A percentile compares a stretch with the other conserved stretches of the same genome.
Conservation (phyloP, 1,140 invertebrate genomes). For the Tribolium madens region DNA sequence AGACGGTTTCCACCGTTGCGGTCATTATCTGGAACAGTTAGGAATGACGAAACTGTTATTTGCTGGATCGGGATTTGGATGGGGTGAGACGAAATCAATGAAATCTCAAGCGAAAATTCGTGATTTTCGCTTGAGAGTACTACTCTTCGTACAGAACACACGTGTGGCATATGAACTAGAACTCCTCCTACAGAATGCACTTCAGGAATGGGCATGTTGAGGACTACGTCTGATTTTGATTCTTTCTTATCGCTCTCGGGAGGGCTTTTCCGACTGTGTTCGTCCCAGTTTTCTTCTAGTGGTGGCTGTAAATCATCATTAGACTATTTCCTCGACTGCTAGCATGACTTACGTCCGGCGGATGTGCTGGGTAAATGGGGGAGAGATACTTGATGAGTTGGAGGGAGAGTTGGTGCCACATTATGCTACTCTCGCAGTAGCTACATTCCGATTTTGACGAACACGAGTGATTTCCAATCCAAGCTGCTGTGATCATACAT, state of each 20-base stretch:
- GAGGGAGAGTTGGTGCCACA: constrained; percentile 93
- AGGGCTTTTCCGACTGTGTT: constrained; percentile 73
- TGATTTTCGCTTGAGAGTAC: constrained; percentile 57
- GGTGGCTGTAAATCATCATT: constrained; percentile 67
- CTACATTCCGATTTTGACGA: constrained; percentile 79
- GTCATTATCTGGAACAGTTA: constrained; percentile 83
- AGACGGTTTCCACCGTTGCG: constrained; percentile 92
- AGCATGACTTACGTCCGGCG: constrained; percentile 77
- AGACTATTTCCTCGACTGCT: constrained; percentile 8
- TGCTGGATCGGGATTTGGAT: neutral
- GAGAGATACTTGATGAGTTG: constrained; percentile 84
- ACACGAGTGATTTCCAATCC: constrained; percentile 82
- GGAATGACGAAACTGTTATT: constrained; percentile 36
- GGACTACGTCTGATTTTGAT: constrained; percentile 72
- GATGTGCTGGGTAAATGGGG: constrained; percentile 78
- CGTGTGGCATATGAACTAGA: constrained; percentile 90
- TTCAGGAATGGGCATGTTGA: constrained; percentile 76
- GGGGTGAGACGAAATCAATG: constrained; percentile 34
- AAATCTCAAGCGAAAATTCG: constrained; percentile 54
- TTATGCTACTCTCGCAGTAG: constrained; percentile 91
- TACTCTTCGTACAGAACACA: constrained; percentile 73
- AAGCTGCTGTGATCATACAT: constrained; percentile 82
- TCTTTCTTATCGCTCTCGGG: constrained; percentile 77
- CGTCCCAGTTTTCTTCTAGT: constrained; percentile 72
- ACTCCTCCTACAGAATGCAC: constrained; percentile 84